Percentiles rank a stretch among this genome's conserved stretches.
phyloP scores from a whole-genome alignment of 2,797 vertebrate species.

The Anguilla marmorata region DNA sequence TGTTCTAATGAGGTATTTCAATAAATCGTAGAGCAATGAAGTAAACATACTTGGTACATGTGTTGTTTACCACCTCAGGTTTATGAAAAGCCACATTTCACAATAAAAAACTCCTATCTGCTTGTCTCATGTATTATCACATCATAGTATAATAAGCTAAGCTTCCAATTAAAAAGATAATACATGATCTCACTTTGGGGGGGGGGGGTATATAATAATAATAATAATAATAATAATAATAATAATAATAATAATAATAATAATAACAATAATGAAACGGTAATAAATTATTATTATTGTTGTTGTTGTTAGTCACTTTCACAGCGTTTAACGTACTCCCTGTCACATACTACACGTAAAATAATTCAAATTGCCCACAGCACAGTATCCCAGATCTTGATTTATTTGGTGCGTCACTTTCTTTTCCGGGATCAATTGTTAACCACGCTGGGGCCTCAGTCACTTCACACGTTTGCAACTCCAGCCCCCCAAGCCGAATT shows the following conservation, averaged over 20 bases:
- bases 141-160: constrained; percentile 24
- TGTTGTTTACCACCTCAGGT: constrained; percentile 18
- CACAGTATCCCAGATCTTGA: not conserved
- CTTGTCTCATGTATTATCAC: not conserved
- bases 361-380: not conserved
- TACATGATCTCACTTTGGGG: constrained; percentile 28
- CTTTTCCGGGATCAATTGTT: constrained; percentile 50
- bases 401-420: constrained; percentile 47
- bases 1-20: not conserved
- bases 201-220: not conserved
- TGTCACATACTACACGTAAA: not conserved
- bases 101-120: constrained; percentile 55
- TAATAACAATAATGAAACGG: not conserved
- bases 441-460: constrained; percentile 36
- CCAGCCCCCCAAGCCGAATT: constrained; percentile 49
- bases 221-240: not conserved
- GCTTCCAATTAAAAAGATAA: constrained; percentile 6
- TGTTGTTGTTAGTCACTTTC: not conserved
- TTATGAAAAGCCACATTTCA: constrained; percentile 48
- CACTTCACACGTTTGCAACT: constrained; percentile 43
- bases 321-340: not conserved
- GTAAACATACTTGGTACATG: not conserved
- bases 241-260: not conserved
- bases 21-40: constrained; percentile 8
- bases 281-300: not conserved